Evolutionary conservation across 2,113 vertebrate genomes (phyloP), one percentile per base, ranked within the genome.

Genomic region (Megalops atlanticus): DNA sequence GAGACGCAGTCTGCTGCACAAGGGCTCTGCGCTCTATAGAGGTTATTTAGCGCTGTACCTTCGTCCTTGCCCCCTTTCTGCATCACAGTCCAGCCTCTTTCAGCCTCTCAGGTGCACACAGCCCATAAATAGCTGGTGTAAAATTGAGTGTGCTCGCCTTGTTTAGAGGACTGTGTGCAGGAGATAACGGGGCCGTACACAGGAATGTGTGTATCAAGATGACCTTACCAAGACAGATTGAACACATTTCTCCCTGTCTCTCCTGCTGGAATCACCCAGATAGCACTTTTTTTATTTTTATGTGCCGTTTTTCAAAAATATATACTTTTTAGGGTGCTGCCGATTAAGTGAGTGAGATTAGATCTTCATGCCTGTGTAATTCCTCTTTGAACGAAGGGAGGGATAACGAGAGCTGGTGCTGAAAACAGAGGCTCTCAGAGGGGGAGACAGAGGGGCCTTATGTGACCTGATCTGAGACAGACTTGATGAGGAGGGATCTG

Each of bases 41-140:
- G 70, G 79, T 74, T 54, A 80, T 74, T 74, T 74, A 74, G 79
- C 72, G 35, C 72, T 27, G 79, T 79, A 49, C 36, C 71, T 80
- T 74, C 47, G 71, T 74, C 70, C 71, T 80, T 74, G 47, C 31
- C 18, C 12, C 47, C 64, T 31, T 58, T 24, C 16, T 58, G 54
- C 2, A 58, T 39, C n/a, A 38, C 77, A 43, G 54, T 79, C 58
- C 77, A 79, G 64, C 40, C 5, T 72, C 70, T 80, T 49, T 80
- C 31, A 73, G 70, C 41, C 79, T 80, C 79, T 21, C 21, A 39
- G 79, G 79, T 80, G 71, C 47, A 58, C 15, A 45, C n/a, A 73
- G 78, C 70, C 41, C 78, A 73, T 39, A 52, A 80, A 73, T 73
- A 71, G 79, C 49, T 21, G 36, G 71, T 58, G 71, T 80, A 74